These are phyloP conservation scores for Choreutis nemorana DNA, from an alignment of 2,888 invertebrate genomes.

Conservation along the genomic window DNA sequence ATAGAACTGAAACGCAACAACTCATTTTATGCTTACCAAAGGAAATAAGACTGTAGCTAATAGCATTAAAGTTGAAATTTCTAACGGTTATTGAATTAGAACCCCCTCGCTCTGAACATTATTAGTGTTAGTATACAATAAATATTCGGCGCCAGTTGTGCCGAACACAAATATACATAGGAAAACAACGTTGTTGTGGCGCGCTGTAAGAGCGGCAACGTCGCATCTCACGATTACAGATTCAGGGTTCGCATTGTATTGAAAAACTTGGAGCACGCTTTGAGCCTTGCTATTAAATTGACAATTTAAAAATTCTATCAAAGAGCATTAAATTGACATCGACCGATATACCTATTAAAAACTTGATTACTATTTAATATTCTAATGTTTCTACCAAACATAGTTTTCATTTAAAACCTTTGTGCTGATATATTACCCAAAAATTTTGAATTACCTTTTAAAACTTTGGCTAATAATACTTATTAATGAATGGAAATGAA, in stretches of 20 bases:
- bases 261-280: too few species aligned
- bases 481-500: too few species aligned
- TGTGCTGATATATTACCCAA: too few species aligned
- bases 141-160: constrained; percentile 67
- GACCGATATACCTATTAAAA: too few species aligned
- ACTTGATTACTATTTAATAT: too few species aligned
- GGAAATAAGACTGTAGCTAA: constrained; percentile 29
- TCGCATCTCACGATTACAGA: constrained; percentile 44
- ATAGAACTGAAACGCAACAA: constrained; percentile 23
- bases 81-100: constrained; percentile 25
- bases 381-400: too few species aligned
- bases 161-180: constrained; percentile 63
- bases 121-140: constrained; percentile 65
- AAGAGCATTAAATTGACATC: too few species aligned
- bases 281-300: too few species aligned
- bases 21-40: constrained; percentile 22
- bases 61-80: constrained; percentile 24
- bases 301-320: too few species aligned
- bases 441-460: too few species aligned
- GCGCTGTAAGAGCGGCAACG: constrained; percentile 57
- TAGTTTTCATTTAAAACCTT: too few species aligned
- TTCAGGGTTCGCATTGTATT: constrained; percentile 54
- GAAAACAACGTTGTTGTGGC: constrained; percentile 44
- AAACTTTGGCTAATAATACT: too few species aligned
- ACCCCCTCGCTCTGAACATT: constrained; percentile 49